These are phyloP conservation scores for Caerostris darwini DNA, from an alignment of 1,140 invertebrate species.

Conservation along the genomic window DNA sequence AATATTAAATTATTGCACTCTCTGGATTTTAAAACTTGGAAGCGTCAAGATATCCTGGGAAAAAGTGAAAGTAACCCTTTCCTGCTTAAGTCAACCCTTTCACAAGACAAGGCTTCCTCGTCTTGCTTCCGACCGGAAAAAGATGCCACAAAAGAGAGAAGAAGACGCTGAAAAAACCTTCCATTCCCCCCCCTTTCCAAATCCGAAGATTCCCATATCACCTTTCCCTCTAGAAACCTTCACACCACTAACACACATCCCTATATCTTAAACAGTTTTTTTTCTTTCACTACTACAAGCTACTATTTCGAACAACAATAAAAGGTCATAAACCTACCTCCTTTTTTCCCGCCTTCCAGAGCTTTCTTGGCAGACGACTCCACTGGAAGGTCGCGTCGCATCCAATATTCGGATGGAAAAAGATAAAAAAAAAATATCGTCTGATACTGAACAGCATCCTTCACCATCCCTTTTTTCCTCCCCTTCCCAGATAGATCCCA, in stretches of 20 bases:
- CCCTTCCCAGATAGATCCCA: not conserved
- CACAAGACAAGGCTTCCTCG: not conserved
- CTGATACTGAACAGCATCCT: conserved; percentile 54
- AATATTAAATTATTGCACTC: too few species aligned
- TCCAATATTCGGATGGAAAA: conserved; percentile 26
- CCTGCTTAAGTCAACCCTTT: conserved; percentile 59
- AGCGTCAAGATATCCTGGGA: not conserved
- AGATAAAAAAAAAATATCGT: conserved; percentile 61
- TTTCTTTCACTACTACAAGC: not conserved
- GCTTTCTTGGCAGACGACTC: conserved; percentile 39
- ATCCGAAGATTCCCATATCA: not conserved
- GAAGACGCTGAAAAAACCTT: conserved; percentile 26
- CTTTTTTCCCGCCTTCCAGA: conserved; percentile 4
- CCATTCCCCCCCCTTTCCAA: not conserved
- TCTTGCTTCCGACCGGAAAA: not conserved
- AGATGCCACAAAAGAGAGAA: not conserved
- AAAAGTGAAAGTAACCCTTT: conserved; percentile 66
- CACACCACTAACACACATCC: conserved; percentile 67
- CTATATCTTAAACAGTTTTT: not conserved
- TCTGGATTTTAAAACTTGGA: too few species aligned
- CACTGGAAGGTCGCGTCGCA: conserved; percentile 50
- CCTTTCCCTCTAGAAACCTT: conserved; percentile 18
- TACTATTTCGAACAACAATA: conserved; percentile 15
- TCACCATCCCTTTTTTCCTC: conserved; percentile 52
- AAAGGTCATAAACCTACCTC: conserved; percentile 73